Evolutionary conservation across 1,140 invertebrate species (phyloP).

Genomic region (Bicyclus anynana): DNA sequence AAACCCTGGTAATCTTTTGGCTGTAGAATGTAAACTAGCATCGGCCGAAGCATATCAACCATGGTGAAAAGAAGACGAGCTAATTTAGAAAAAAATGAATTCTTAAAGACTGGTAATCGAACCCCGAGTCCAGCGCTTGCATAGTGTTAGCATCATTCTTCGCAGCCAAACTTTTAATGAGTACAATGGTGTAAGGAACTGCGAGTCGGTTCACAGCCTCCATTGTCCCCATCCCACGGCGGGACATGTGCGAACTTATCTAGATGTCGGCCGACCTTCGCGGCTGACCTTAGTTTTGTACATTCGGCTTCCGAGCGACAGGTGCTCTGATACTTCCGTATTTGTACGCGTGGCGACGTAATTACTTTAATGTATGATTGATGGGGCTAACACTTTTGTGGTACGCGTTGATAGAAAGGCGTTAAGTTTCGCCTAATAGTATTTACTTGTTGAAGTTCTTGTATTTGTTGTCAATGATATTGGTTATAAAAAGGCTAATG

Average conservation of each 20-base stretch:
- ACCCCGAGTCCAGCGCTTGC: too few relatives aligned
- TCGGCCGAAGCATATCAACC: too few relatives aligned
- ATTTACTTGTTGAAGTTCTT: too few relatives aligned
- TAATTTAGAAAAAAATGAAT: too few relatives aligned
- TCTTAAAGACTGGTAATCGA: too few relatives aligned
- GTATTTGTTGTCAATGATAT: too few relatives aligned
- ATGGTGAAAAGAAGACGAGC: too few relatives aligned
- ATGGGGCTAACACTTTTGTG: not conserved
- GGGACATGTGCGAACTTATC: conserved; percentile 42
- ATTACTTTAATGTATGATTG: not conserved
- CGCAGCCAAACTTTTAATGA: not conserved
- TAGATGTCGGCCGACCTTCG: conserved; percentile 43
- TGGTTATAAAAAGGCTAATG: too few relatives aligned
- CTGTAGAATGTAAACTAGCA: too few relatives aligned
- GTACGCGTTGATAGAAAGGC: not conserved
- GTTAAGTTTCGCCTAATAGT: too few relatives aligned
- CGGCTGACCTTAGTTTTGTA: conserved; percentile 29
- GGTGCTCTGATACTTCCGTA: conserved; percentile 13
- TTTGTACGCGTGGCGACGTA: not conserved
- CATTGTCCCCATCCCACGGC: conserved; percentile 41
- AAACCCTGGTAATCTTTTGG: too few relatives aligned
- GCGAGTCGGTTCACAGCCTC: not conserved
- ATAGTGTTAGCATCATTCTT: not conserved
- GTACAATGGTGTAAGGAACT: conserved; percentile 13
- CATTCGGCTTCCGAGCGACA: conserved; percentile 15